Base-by-base conservation (phyloP, 2,797 vertebrate species). In the Pelochelys cantorii region DNA sequence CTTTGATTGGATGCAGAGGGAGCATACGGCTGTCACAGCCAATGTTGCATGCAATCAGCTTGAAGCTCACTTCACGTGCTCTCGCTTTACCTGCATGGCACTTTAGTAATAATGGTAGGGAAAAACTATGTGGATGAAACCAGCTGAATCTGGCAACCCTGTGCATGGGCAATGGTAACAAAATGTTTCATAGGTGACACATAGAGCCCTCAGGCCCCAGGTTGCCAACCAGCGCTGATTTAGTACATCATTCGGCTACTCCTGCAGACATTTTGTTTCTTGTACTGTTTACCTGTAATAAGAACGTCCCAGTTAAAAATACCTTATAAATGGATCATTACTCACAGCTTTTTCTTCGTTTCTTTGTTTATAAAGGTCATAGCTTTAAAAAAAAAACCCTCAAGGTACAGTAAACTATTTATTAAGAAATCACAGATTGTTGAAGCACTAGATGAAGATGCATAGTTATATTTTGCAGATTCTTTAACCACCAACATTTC, bases 301-400 rank as follows among this genome's bases (percentile, higher is more conserved):
- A 56, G 18, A 79, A 56, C 0, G 42, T 78, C 71, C 57, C 4
- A 25, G 0, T 0, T 20, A 79, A 90, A 91, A 90, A 54, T 52
- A 34, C 20, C 12, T 57, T 48, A 25, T 34, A 29, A 91, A 84
- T 5, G 13, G 53, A 57, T 83, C 31, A 5, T 88, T 85, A 48
- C 37, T 84, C 65, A 9, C 27, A 52, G 57, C 11, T 79, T 83
- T 79, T 53, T 85, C 2, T 4, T 77, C 85, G 29, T 2, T 83
- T 68, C 7, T 68, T 34, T 74, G 13, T 71, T 87, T 80, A 11
- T 86, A 80, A 56, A 6, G 13, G 12, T 29, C 10, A 53, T 18
- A 91, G 85, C 5, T 48, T 54, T 60, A 81, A 81, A 85, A 93
- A 92, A 48, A 68, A 77, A 57, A 42, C 42, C 42, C 80, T 75